Conservation (phyloP, 2,888 invertebrate genomes). For the Epirrhoe alternata region DNA sequence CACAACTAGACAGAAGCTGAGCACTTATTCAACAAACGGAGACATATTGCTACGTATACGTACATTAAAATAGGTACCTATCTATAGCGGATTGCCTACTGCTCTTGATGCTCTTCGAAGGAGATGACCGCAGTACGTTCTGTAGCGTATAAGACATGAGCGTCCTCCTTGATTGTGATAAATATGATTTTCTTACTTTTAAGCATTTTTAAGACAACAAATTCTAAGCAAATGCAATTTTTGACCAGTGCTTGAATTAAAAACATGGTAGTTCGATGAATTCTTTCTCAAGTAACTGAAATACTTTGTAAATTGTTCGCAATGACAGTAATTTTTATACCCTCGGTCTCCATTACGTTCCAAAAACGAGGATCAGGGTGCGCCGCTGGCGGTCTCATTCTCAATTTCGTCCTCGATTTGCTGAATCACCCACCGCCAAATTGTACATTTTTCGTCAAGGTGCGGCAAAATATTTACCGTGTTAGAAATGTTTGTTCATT, state of each 20-base stretch:
- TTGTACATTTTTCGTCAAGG: slow-evolving; percentile 30
- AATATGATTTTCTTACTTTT: too few species aligned
- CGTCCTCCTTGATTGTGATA: too few species aligned
- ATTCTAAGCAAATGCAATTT: too few species aligned
- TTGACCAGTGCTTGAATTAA: too few species aligned
- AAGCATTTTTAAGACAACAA: too few species aligned
- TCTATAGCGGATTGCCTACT: too few species aligned
- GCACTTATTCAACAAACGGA: too few species aligned
- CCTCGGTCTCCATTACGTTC: slow-evolving; percentile 13
- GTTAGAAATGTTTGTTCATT: not conserved
- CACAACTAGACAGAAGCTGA: not conserved
- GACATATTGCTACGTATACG: too few species aligned
- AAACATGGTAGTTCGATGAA: not conserved
- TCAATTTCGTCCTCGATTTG: slow-evolving; percentile 37
- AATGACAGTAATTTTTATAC: slow-evolving; percentile 9
- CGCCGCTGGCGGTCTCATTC: slow-evolving; percentile 31
- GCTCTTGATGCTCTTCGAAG: too few species aligned
- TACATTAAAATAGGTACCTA: too few species aligned
- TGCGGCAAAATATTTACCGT: slow-evolving; percentile 7
- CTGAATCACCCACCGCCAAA: slow-evolving; percentile 40
- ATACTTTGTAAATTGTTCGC: not conserved
- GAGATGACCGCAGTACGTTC: too few species aligned
- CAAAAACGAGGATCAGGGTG: slow-evolving; percentile 13
- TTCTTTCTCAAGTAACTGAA: not conserved
- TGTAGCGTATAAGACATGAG: too few species aligned